Base-by-base conservation (phyloP, 2,888 invertebrate species). In the Nematopogon swammerdamellus region DNA sequence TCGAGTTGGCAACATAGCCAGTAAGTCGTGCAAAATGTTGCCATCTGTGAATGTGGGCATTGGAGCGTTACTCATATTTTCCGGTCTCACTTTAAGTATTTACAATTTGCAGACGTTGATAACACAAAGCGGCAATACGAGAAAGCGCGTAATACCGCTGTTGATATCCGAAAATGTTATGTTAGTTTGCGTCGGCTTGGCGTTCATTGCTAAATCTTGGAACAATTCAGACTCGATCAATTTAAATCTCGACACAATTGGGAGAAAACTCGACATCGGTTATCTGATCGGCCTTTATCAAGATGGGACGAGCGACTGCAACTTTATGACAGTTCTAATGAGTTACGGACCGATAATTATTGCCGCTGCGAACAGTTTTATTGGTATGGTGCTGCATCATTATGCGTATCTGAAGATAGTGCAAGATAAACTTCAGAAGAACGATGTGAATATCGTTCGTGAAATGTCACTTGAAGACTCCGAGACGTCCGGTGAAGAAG, bases 321-420 rank as follows among this genome's bases (percentile, higher is more conserved):
- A 63, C 36, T 70, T 68, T 50, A 52, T 59, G 46, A 59, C 66
- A 36, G 56, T 71, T 11, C 53, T 80, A 16, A 59, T 70, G 54
- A 67, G 68, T 44, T 79, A 73, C 17, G 75, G 76, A 43, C 77
- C 77, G 1, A 52, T 73, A 16, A 63, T 76, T 19, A 59, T 73
- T 20, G 70, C 79, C 3, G 57, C 76, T 44, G 72, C 76, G 0
- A 80, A 79, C 53, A 77, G 76, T 54, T 79, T 79, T 54, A 36
- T 75, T 10, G 72, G 66, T 48, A 59, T 77, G 1, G 58, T 76
- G 1, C 71, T 79, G 50, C 71, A 77, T 50, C 76, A 76, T 56
- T 77, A 74, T 50, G 65, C 76, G 67, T 73, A 76, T 57, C 76
- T 74, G 54, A 67, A 57, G 59, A 68, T 72, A 61, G 52, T 75